Percentiles rank a stretch among this genome's conserved stretches.
phyloP scores from a whole-genome alignment of 1,140 invertebrate genomes.

The Bombus fervidus region DNA sequence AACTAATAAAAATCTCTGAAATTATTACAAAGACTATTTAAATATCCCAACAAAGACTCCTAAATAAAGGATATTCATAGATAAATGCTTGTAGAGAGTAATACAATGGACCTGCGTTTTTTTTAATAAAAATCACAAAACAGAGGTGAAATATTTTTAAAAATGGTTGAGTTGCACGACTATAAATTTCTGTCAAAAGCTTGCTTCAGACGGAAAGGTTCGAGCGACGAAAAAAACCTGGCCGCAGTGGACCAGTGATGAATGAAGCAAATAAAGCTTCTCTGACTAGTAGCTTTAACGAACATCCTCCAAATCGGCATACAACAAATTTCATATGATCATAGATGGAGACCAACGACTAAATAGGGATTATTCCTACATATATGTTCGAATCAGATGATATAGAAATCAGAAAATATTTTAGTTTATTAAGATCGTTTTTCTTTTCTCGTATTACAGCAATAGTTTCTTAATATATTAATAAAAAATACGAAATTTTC shows the following conservation, averaged over 20 bases:
- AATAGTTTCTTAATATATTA: background rate
- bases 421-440: background rate
- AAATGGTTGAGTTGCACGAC: background rate
- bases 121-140: background rate
- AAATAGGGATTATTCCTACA: no score
- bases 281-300: background rate
- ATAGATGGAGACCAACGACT: no score
- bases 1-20: no score
- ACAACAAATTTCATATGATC: background rate
- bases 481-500: background rate
- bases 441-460: background rate
- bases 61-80: background rate
- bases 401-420: background rate
- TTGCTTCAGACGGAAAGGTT: background rate
- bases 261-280: conserved; percentile 9
- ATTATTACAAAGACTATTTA: background rate
- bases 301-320: background rate
- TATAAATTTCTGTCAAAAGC: conserved; percentile 11
- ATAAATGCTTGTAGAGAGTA: background rate
- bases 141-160: background rate
- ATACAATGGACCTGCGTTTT: background rate
- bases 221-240: background rate
- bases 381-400: no score
- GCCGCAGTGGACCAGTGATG: background rate
- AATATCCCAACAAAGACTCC: background rate